Evolutionary conservation across 2,888 invertebrate genomes (phyloP).

Genomic region (Hemicrepidius hirtus): DNA sequence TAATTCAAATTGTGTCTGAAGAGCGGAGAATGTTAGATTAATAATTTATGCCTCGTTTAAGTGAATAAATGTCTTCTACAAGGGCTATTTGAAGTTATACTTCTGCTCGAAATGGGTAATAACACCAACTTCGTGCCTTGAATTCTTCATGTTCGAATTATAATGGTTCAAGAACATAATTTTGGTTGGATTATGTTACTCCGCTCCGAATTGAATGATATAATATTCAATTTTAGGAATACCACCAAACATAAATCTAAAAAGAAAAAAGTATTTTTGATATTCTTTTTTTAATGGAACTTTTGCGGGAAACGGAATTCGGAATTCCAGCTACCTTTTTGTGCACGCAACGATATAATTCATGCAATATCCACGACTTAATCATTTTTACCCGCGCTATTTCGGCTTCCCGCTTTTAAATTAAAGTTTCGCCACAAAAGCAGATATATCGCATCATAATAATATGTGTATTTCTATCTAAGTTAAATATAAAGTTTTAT

Average conservation of each 20-base stretch:
- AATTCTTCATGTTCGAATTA: slow-evolving; percentile 15
- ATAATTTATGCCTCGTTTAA: slow-evolving; percentile 10
- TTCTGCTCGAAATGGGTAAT: slow-evolving; percentile 12
- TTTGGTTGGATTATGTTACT: slow-evolving; percentile 9
- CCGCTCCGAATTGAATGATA: slow-evolving; percentile 6
- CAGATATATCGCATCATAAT: slow-evolving; percentile 2
- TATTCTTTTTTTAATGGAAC: not conserved
- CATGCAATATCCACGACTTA: slow-evolving; percentile 13
- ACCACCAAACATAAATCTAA: slow-evolving; percentile 2
- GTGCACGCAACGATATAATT: not conserved
- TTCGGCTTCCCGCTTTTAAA: slow-evolving; percentile 18
- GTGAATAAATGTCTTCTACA: slow-evolving; percentile 16
- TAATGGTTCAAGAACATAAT: slow-evolving; percentile 4
- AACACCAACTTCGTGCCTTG: slow-evolving; percentile 9
- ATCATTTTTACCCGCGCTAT: not conserved
- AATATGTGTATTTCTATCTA: slow-evolving; percentile 18
- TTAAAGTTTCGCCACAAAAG: slow-evolving; percentile 2
- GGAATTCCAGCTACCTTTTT: not conserved
- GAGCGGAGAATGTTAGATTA: not conserved
- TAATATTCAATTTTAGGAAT: slow-evolving; percentile 20
- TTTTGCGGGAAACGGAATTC: slow-evolving; percentile 3
- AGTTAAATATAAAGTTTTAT: slow-evolving; percentile 17
- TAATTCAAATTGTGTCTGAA: not conserved
- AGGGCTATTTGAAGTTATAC: slow-evolving; percentile 18
- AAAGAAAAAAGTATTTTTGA: slow-evolving; percentile 4